Evolutionary conservation across 2,113 vertebrate genomes (phyloP).

Genomic region (Conger conger): DNA sequence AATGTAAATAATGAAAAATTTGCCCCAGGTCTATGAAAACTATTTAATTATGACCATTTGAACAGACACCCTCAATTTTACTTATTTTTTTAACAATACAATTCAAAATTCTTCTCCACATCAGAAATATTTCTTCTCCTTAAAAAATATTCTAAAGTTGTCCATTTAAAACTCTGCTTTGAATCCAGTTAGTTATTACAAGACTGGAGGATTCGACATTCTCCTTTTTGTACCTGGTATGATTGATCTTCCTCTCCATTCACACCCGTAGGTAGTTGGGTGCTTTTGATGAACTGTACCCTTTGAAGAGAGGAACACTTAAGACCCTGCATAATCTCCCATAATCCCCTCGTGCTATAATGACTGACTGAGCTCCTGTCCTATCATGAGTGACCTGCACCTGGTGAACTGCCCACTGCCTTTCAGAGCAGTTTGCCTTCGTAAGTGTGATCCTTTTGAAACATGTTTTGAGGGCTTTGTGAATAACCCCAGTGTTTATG

Average conservation of each 20-base stretch:
- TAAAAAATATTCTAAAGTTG: not conserved
- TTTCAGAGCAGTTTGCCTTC: not conserved
- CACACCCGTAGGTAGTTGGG: slow-evolving; percentile 15
- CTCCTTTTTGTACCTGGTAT: slow-evolving; percentile 26
- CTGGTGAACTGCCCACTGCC: not conserved
- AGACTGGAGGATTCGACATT: slow-evolving; percentile 24
- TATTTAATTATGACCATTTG: not conserved
- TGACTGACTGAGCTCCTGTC: slow-evolving; percentile 27
- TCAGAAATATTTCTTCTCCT: not conserved
- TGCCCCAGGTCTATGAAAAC: no score
- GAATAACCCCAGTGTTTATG: not conserved
- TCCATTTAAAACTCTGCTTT: not conserved
- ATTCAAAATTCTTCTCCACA: not conserved
- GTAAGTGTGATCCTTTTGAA: not conserved
- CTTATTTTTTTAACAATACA: not conserved
- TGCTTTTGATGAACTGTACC: slow-evolving; percentile 17
- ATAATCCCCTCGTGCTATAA: slow-evolving; percentile 35
- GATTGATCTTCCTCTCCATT: slow-evolving; percentile 29
- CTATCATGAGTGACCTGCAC: slow-evolving; percentile 22
- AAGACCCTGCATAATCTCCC: slow-evolving; percentile 35
- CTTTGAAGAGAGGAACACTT: slow-evolving; percentile 42
- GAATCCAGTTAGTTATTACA: slow-evolving; percentile 16
- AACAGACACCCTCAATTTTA: not conserved
- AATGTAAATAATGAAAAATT: no score
- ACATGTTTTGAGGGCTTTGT: not conserved